phyloP scores from a whole-genome alignment of 2,113 vertebrate genomes.

The Pteronura brasiliensis region DNA sequence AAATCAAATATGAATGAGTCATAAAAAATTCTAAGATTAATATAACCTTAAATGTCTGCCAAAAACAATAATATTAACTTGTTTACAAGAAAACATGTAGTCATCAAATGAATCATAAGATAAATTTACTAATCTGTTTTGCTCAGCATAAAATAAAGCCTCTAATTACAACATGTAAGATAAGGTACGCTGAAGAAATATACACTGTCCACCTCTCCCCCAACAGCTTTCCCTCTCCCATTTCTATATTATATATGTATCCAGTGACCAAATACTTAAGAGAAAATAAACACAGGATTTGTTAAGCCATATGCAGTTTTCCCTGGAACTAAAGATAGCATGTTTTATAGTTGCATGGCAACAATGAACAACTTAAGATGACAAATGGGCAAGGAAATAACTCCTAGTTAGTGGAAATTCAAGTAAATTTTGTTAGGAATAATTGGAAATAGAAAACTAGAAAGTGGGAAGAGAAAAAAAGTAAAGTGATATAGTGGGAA shows the following conservation, averaged over 20 bases:
- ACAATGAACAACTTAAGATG: slow-evolving; percentile 39
- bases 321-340: slow-evolving; percentile 46
- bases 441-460: neutral
- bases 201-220: neutral
- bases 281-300: slow-evolving; percentile 51
- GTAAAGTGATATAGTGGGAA: neutral
- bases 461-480: neutral
- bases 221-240: neutral
- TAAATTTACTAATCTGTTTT: slow-evolving; percentile 28
- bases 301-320: slow-evolving; percentile 12
- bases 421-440: slow-evolving; percentile 18
- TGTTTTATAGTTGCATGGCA: slow-evolving; percentile 64
- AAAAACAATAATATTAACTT: slow-evolving; percentile 41
- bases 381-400: slow-evolving; percentile 42
- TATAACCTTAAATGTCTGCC: neutral
- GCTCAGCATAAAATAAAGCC: neutral
- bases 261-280: slow-evolving; percentile 36
- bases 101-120: slow-evolving; percentile 40
- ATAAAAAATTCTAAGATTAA: slow-evolving; percentile 25
- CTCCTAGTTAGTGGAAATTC: slow-evolving; percentile 26
- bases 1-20: neutral
- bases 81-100: slow-evolving; percentile 39
- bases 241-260: neutral
- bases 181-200: slow-evolving; percentile 16
- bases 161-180: neutral